Base-by-base conservation (phyloP, 2,113 vertebrate species). In the Cyanoderma ruficeps region DNA sequence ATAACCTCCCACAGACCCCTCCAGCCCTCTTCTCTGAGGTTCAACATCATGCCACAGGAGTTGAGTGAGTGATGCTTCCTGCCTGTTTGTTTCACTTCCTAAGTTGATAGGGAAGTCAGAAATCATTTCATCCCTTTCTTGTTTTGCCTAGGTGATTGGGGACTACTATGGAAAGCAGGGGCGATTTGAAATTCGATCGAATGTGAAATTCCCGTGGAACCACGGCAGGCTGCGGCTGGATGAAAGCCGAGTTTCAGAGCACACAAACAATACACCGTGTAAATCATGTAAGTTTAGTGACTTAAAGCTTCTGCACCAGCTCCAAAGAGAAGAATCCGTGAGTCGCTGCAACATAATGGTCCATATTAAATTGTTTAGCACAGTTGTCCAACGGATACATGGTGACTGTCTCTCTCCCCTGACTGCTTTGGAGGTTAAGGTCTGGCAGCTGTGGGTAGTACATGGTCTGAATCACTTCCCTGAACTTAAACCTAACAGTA, bases 151-250 rank as follows among this genome's bases (percentile, higher is more conserved):
- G 99, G 98, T 99, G 78, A 98, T 99, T 0, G 98, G 98, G 56
- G 99, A 99, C 97, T 99, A 99, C 97, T 99, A 98, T 33, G 99
- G 99, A 80, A 98, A 98, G 83, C 98, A 99, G 84, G 98, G 98
- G 71, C 98, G 97, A 60, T 99, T 99, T 94, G 98, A 99, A 97
- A 95, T 98, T 72, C 95, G 99, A 67, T 98, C 99, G 2, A 97
- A 98, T 47, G 98, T 99, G 96, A 99, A 98, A 83, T 97, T 99
- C 97, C 98, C 98, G 52, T 97, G 98, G 98, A 98, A 96, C 60
- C 96, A 97, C 0, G 96, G 98, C 83, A 98, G 97, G 70, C 94
- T 98, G 92, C 96, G 96, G 61, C 79, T 97, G 55, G 98, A 98
- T 50, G 97, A 98, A 93, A 97, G 96, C 82, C 95, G 96, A 79